Evolutionary conservation across 2,888 invertebrate species (phyloP).

Genomic region (Pachydiplax longipennis): DNA sequence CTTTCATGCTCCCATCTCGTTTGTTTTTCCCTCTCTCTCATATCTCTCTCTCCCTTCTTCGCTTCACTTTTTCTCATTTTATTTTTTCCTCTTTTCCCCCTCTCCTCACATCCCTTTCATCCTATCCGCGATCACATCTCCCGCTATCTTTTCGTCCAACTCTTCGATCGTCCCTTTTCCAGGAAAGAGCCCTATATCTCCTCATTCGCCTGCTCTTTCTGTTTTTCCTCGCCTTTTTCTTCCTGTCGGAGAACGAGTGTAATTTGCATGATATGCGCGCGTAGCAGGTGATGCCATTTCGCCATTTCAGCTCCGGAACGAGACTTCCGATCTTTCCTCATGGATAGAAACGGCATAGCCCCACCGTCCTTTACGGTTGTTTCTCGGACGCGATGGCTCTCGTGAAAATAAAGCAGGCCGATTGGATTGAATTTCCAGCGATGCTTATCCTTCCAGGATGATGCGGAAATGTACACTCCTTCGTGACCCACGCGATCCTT

Average conservation of each 20-base stretch:
- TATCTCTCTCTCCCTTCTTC: neutral
- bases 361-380: neutral
- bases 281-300: neutral
- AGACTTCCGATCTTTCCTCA: neutral
- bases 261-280: neutral
- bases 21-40: constrained; percentile 57
- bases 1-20: constrained; percentile 54
- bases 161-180: neutral
- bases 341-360: neutral
- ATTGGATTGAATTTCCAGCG: neutral
- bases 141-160: neutral
- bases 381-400: neutral
- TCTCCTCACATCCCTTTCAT: neutral
- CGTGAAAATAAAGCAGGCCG: neutral
- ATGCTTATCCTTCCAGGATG: neutral
- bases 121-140: neutral
- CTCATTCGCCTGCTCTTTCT: neutral
- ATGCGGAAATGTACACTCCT: neutral
- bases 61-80: neutral
- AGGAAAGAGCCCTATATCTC: neutral
- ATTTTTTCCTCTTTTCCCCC: neutral
- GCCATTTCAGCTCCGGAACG: neutral
- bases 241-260: neutral
- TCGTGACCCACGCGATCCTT: neutral
- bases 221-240: neutral